Conservation (phyloP, 2,113 vertebrate genomes). For the Halcyon senegalensis region DNA sequence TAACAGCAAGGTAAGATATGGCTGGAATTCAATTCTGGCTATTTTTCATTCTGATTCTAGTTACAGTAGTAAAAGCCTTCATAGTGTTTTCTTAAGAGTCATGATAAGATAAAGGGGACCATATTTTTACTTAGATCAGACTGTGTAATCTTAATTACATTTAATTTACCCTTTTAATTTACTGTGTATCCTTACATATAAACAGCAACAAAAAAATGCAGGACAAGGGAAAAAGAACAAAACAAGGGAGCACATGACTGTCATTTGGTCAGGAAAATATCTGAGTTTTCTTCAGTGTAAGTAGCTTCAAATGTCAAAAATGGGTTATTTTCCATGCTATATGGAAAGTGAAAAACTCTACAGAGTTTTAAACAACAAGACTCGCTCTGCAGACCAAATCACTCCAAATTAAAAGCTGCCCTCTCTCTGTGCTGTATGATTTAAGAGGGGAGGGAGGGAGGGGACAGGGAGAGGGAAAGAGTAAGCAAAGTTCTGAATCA, state of each 20-base stretch:
- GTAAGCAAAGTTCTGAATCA: no score
- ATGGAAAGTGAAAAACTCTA: neutral
- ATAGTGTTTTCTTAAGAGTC: neutral
- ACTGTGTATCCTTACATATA: neutral
- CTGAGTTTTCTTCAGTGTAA: neutral
- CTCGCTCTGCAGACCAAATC: neutral
- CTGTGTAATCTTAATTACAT: neutral
- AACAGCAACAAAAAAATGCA: neutral
- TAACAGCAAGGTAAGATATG: neutral
- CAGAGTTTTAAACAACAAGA: neutral
- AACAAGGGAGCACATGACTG: neutral
- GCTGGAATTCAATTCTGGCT: neutral
- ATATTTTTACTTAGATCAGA: neutral
- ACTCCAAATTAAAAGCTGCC: neutral
- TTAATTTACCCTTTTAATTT: neutral
- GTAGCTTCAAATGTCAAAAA: neutral
- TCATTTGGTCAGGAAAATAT: neutral
- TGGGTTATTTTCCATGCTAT: neutral
- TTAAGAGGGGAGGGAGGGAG: neutral
- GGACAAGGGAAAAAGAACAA: neutral
- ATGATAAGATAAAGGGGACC: neutral
- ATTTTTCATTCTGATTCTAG: constrained; percentile 16
- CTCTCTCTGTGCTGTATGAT: neutral
- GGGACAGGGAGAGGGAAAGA: no score
- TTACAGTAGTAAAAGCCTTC: neutral